Percentiles rank a stretch among this genome's conserved stretches.
phyloP scores from a whole-genome alignment of 1,140 invertebrate species.

The Mycetomoellerius zeteki region DNA sequence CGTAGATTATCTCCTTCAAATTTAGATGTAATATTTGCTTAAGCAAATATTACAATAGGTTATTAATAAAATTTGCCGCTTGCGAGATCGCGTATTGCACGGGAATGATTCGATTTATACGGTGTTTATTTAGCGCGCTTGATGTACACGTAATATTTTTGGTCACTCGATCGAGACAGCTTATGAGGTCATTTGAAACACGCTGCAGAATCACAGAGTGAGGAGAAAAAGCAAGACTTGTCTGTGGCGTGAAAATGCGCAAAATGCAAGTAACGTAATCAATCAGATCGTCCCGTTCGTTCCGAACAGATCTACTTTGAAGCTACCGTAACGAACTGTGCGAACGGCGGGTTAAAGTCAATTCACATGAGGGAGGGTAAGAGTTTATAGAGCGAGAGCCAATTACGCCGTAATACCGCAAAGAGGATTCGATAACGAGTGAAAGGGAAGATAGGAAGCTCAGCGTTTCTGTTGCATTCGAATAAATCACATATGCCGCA shows the following conservation, averaged over 20 bases:
- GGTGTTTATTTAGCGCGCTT: conserved; percentile 12
- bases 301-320: conserved; percentile 14
- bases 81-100: not conserved
- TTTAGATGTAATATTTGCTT: not conserved
- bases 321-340: conserved; percentile 22
- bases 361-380: conserved; percentile 50
- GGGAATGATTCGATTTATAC: not conserved
- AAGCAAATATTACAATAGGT: not conserved
- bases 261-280: conserved; percentile 24
- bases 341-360: conserved; percentile 42
- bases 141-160: conserved; percentile 2
- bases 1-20: not conserved
- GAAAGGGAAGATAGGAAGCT: conserved; percentile 25
- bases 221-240: not conserved
- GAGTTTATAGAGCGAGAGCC: conserved; percentile 49
- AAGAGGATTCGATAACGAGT: conserved; percentile 55
- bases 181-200: not conserved
- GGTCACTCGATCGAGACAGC: not conserved
- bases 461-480: conserved; percentile 34
- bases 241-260: not conserved
- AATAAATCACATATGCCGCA: not conserved
- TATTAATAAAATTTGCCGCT: not conserved
- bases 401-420: conserved; percentile 43
- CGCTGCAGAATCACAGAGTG: not conserved
- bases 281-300: conserved; percentile 16